Conservation (phyloP, 2,888 invertebrate species). For the Pheosia tremula region DNA sequence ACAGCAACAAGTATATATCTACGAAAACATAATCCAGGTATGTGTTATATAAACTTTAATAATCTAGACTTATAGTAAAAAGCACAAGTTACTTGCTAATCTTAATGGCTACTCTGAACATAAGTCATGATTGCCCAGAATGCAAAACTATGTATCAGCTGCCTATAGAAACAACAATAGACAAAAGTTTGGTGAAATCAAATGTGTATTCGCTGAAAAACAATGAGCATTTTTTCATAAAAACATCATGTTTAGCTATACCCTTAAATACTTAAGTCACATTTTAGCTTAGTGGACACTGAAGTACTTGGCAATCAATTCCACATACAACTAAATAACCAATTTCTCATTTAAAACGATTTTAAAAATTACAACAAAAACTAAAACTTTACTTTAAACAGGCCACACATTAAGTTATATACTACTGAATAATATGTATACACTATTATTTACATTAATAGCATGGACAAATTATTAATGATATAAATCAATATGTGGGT, state of each 20-base stretch:
- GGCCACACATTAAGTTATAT: slow-evolving; percentile 13
- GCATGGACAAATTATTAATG: not conserved
- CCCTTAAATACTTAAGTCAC: not conserved
- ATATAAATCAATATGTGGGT: not conserved
- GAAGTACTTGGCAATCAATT: slow-evolving; percentile 21
- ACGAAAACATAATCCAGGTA: not conserved
- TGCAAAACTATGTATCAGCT: too few species aligned
- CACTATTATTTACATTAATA: slow-evolving; percentile 2
- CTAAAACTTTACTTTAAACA: not conserved
- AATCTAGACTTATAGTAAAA: not conserved
- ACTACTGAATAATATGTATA: slow-evolving; percentile 5
- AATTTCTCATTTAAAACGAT: slow-evolving; percentile 19
- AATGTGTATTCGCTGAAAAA: slow-evolving; percentile 12
- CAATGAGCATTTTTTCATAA: slow-evolving; percentile 19
- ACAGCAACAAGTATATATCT: too few species aligned
- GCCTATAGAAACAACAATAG: too few species aligned
- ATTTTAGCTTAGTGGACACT: not conserved
- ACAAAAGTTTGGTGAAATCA: not conserved
- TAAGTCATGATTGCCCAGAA: too few species aligned
- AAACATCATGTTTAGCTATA: slow-evolving; percentile 20
- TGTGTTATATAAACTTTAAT: not conserved
- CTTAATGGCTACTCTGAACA: too few species aligned
- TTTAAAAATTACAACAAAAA: slow-evolving; percentile 21
- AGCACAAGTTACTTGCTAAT: not conserved
- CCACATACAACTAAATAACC: slow-evolving; percentile 15